Conservation (phyloP, 1,140 invertebrate species). For the Temnothorax nylanderi region DNA sequence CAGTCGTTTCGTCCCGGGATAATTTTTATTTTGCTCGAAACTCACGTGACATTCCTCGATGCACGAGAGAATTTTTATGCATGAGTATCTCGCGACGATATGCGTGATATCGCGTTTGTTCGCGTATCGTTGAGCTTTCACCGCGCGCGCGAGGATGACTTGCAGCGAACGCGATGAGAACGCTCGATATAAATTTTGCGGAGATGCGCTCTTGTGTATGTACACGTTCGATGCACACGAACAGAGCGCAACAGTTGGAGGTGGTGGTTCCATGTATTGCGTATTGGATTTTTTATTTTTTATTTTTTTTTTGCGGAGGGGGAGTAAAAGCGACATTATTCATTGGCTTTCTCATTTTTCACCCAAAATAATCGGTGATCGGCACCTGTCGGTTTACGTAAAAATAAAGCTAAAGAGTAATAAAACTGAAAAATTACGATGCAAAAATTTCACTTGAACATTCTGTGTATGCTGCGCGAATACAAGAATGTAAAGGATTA, state of each 20-base stretch:
- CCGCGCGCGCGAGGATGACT: constrained; percentile 28
- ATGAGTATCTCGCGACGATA: constrained; percentile 16
- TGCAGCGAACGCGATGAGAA: constrained; percentile 43
- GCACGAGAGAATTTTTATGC: not conserved
- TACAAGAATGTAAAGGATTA: not conserved
- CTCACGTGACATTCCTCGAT: not conserved
- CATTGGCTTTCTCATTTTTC: constrained; percentile 16
- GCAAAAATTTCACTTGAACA: not conserved
- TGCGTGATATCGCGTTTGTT: constrained; percentile 8
- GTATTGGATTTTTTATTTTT: constrained; percentile 19
- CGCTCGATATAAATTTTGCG: constrained; percentile 46
- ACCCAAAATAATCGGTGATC: constrained; percentile 10
- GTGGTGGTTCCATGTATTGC: not conserved
- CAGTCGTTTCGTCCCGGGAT: not conserved
- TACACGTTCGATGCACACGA: constrained; percentile 8
- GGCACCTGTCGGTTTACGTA: not conserved
- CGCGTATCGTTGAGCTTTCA: constrained; percentile 45
- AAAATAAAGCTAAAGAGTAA: not conserved
- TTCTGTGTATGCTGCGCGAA: not conserved
- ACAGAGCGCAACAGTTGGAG: constrained; percentile 24
- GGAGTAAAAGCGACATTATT: not conserved
- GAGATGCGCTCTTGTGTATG: constrained; percentile 5
- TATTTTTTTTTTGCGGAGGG: not conserved
- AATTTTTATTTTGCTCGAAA: constrained; percentile 38
- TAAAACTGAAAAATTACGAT: constrained; percentile 8